phyloP scores from a whole-genome alignment of 2,113 vertebrate species.

The Oxyruncus cristatus region DNA sequence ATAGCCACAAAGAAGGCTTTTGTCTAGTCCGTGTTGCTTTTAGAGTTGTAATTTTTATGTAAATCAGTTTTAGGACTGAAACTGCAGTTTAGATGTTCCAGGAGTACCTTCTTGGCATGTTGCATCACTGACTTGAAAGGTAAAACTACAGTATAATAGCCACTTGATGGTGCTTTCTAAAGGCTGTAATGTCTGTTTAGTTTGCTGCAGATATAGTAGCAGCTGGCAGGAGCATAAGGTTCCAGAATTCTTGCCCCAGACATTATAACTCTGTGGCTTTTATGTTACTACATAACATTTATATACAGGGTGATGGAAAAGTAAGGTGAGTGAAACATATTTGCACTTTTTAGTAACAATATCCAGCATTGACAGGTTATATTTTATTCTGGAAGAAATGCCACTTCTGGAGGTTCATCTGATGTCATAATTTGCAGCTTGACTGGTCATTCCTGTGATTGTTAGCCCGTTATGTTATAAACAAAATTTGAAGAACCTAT shows the following conservation, averaged over 20 bases:
- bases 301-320: not conserved
- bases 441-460: not conserved
- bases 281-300: not conserved
- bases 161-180: conserved; percentile 24
- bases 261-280: conserved; percentile 7
- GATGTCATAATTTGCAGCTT: not conserved
- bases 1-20: not conserved
- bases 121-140: not conserved
- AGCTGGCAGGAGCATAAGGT: conserved; percentile 37
- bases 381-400: not conserved
- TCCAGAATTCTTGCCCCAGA: not conserved
- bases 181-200: not conserved
- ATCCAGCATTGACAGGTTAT: not conserved
- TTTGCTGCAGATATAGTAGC: conserved; percentile 4
- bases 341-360: not conserved
- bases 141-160: not conserved
- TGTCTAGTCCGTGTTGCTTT: not conserved
- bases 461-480: not conserved
- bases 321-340: not conserved
- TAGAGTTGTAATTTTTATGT: not conserved
- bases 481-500: not conserved
- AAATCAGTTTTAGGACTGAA: conserved; percentile 1
- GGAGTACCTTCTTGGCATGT: not conserved
- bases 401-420: not conserved
- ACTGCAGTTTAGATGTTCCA: not conserved